Percentiles rank a stretch among this genome's conserved stretches.
These are phyloP conservation scores for Thelaira solivaga DNA, from an alignment of 2,888 invertebrate genomes.

Conservation along the genomic window DNA sequence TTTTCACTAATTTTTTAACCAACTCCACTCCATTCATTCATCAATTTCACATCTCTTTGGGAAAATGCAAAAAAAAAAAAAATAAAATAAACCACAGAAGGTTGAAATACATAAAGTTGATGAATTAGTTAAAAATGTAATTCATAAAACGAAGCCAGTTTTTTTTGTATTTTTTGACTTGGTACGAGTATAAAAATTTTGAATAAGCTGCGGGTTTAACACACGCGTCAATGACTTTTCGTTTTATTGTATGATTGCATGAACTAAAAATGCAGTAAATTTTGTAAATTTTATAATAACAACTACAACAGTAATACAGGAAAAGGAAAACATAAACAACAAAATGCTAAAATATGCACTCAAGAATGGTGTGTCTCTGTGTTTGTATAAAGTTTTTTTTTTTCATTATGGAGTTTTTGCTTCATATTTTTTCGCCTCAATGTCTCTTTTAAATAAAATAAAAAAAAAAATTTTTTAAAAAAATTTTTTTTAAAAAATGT, in stretches of 20 bases:
- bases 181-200: slow-evolving; percentile 11
- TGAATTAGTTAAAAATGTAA: slow-evolving; percentile 53
- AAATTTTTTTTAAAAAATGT: no score
- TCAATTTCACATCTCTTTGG: slow-evolving; percentile 28
- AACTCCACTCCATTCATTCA: slow-evolving; percentile 32
- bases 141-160: slow-evolving; percentile 48
- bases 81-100: no score
- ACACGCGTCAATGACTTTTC: slow-evolving; percentile 62
- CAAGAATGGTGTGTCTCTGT: no score
- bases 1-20: no score
- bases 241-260: slow-evolving; percentile 35
- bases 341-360: slow-evolving; percentile 55
- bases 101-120: slow-evolving; percentile 47
- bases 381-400: no score
- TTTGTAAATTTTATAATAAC: slow-evolving; percentile 7
- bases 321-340: slow-evolving; percentile 48
- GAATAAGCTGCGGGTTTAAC: slow-evolving; percentile 64
- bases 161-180: not conserved
- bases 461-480: no score
- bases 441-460: no score
- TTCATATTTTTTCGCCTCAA: no score
- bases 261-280: slow-evolving; percentile 37
- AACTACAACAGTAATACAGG: slow-evolving; percentile 34
- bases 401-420: no score
- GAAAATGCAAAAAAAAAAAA: slow-evolving; percentile 35